Conservation (phyloP, 1,140 invertebrate genomes). For the Hycleus cichorii region DNA sequence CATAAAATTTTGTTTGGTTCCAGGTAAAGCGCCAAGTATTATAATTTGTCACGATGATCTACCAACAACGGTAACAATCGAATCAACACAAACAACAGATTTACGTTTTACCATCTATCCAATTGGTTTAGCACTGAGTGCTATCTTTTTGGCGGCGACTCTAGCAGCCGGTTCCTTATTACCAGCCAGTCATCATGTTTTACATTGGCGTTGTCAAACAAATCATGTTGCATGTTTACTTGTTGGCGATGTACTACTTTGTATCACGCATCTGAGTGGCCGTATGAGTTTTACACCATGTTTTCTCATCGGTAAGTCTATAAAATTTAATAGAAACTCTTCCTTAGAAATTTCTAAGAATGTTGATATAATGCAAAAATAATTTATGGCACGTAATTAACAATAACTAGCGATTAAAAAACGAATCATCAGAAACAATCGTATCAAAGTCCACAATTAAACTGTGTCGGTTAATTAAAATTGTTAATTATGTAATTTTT, state of each 20-base stretch:
- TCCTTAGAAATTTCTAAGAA: too few species aligned
- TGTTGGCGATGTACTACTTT: constrained; percentile 67
- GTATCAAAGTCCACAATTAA: too few species aligned
- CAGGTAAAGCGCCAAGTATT: constrained; percentile 24
- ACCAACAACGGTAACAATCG: neutral
- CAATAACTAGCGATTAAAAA: too few species aligned
- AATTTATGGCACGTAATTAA: too few species aligned
- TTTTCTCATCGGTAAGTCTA: constrained; percentile 53
- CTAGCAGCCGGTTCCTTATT: constrained; percentile 65
- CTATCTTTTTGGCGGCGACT: constrained; percentile 68
- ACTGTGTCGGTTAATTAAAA: too few species aligned
- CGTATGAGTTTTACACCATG: constrained; percentile 50
- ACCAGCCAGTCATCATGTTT: constrained; percentile 70
- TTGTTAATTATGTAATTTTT: too few species aligned
- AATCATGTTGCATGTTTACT: constrained; percentile 73
- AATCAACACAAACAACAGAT: constrained; percentile 32
- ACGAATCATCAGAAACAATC: too few species aligned
- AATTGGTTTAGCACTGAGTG: constrained; percentile 66
- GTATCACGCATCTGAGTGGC: constrained; percentile 60
- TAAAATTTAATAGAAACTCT: too few species aligned
- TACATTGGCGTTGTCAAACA: constrained; percentile 79
- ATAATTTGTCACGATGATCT: constrained; percentile 25
- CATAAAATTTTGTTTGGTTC: constrained; percentile 10
- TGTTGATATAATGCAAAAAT: too few species aligned
- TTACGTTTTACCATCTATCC: constrained; percentile 61